phyloP scores from a whole-genome alignment of 2,797 vertebrate genomes.

The Chaenodraco wilsoni region DNA sequence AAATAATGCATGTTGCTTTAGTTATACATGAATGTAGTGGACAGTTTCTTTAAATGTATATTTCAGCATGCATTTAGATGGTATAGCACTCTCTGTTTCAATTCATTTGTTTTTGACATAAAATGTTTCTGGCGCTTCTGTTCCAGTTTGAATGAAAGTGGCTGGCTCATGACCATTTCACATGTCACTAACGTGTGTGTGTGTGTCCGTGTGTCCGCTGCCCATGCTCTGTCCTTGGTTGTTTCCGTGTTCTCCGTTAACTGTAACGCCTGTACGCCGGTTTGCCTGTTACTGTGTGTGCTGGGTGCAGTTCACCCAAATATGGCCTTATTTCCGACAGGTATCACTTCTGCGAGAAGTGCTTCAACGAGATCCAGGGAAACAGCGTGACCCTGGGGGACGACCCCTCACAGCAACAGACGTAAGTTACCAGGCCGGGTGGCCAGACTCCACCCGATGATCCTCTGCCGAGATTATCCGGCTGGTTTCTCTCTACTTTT shows the following conservation, averaged over 20 bases:
- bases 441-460: constrained; percentile 14
- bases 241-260: constrained; percentile 57
- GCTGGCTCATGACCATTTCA: constrained; percentile 54
- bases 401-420: constrained; percentile 96
- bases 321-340: constrained; percentile 87
- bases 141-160: constrained; percentile 58
- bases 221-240: constrained; percentile 59
- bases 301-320: constrained; percentile 77
- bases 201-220: constrained; percentile 32
- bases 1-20: constrained; percentile 38
- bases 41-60: constrained; percentile 6
- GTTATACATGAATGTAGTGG: constrained; percentile 12
- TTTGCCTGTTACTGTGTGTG: constrained; percentile 79
- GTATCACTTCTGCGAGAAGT: constrained; percentile 99
- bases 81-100: not conserved
- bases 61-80: constrained; percentile 38
- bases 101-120: constrained; percentile 15
- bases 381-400: constrained; percentile 99
- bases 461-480: constrained; percentile 21
- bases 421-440: constrained; percentile 87
- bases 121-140: constrained; percentile 2
- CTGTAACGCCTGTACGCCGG: constrained; percentile 64
- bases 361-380: constrained; percentile 99
- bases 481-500: constrained; percentile 19
- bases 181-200: constrained; percentile 73